Base-by-base conservation (phyloP, 2,113 vertebrate species). In the Megatriorchis doriae region DNA sequence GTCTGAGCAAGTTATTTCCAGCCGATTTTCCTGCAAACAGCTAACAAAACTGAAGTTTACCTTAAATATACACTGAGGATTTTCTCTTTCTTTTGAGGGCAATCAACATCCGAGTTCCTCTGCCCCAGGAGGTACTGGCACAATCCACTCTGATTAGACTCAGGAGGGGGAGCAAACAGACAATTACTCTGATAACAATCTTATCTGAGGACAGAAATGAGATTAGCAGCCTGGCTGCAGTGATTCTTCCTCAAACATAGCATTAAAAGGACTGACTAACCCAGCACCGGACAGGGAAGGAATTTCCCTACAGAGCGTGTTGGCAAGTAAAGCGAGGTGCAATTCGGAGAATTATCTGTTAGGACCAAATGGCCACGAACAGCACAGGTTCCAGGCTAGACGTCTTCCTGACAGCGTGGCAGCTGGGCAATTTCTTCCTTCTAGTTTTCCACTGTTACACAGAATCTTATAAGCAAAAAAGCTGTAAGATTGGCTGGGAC, bases 171-270 rank as follows among this genome's bases (percentile, higher is more conserved):
- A 90, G 74, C 89, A 94, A 93, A 94, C 84, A 97, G 84, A 95
- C 78, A 91, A 95, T 96, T 94, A 95, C 58, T 38, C 78, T 40
- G 91, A 94, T 94, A 96, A 79, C 70, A 58, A 94, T 93, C 93
- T 91, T 94, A 94, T 95, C 89, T 86, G 74, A 94, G 81, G 66
- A 74, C n/a, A 95, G 84, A 90, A 97, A 94, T 59, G 89, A 91
- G 89, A 96, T 95, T 91, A 97, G 77, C 20, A 0, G 50, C 48
- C 61, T 56, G 65, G 83, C 45, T 79, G 70, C 45, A 68, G 36
- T 16, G 77, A 94, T 96, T 92, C 91, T 81, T 84, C 67, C 70
- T 78, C 86, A 79, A 47, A 81, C 65, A 40, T 0, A 77, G 68
- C 2, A 45, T 50, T 93, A 58, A 84, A 80, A 86, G 45, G n/a